Conservation (phyloP, 2,113 vertebrate species). For the Boulengeromyrus knoepffleri region DNA sequence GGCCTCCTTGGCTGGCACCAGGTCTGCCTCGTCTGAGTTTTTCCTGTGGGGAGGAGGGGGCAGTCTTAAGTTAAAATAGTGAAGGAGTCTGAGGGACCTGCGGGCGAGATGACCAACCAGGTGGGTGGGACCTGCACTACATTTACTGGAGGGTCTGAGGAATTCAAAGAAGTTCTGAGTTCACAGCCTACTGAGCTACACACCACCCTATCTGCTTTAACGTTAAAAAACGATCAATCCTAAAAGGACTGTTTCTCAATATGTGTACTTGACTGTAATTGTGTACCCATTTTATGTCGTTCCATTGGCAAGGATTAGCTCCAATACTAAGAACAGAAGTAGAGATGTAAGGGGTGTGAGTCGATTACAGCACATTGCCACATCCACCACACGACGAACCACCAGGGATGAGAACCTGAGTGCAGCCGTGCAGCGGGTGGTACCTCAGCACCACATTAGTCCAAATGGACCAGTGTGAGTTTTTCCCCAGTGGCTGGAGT, state of each 20-base stretch:
- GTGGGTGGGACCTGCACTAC: background rate
- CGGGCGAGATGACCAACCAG: background rate
- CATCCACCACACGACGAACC: too few relatives aligned
- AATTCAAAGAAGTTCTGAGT: background rate
- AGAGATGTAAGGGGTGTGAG: background rate
- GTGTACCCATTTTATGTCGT: background rate
- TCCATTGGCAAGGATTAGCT: background rate
- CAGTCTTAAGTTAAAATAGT: background rate
- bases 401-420: background rate
- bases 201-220: background rate
- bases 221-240: background rate
- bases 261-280: background rate
- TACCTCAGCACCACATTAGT: too few relatives aligned
- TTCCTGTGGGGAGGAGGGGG: slow-evolving; percentile 63
- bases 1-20: slow-evolving; percentile 93
- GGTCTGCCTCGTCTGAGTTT: slow-evolving; percentile 90
- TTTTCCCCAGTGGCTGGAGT: too few relatives aligned
- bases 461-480: too few relatives aligned
- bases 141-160: background rate
- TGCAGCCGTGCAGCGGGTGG: too few relatives aligned
- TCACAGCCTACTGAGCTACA: background rate
- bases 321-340: background rate
- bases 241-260: background rate
- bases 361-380: too few relatives aligned
- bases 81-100: background rate